Conservation (phyloP, 2,113 vertebrate species). For the Sakesphorus luctuosus region DNA sequence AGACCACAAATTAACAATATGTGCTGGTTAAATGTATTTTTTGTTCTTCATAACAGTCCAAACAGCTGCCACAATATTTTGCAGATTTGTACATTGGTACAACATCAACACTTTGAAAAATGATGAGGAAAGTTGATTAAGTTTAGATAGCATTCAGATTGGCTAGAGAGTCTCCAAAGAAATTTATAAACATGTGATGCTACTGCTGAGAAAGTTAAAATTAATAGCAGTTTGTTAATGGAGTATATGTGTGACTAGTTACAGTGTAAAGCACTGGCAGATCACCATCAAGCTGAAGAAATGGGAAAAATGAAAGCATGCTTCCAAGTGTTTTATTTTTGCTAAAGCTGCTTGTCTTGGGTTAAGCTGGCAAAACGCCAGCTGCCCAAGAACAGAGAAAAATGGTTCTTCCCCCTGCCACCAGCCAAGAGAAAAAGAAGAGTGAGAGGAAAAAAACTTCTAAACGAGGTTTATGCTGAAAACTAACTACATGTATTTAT, state of each 20-base stretch:
- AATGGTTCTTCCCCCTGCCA: too few relatives aligned
- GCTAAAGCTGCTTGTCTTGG: neutral
- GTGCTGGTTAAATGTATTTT: neutral
- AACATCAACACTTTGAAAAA: neutral
- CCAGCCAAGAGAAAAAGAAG: too few relatives aligned
- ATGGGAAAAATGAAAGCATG: neutral
- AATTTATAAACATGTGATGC: neutral
- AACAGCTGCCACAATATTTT: neutral
- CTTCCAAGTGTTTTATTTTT: neutral
- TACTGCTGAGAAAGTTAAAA: neutral
- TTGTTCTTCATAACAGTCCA: neutral
- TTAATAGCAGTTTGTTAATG: neutral
- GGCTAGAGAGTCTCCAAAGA: neutral
- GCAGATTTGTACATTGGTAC: neutral
- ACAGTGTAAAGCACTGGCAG: neutral
- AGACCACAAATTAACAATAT: neutral
- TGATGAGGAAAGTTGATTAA: neutral
- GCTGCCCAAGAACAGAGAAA: too few relatives aligned
- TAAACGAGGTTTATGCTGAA: too few relatives aligned
- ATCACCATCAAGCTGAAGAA: neutral
- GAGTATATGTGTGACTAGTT: neutral
- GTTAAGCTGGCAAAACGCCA: too few relatives aligned
- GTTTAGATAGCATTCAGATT: neutral
- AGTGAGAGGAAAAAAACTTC: too few relatives aligned
- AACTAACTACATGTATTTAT: too few relatives aligned